Evolutionary conservation across 2,888 invertebrate genomes (phyloP).

Genomic region (Escarpia spicata): DNA sequence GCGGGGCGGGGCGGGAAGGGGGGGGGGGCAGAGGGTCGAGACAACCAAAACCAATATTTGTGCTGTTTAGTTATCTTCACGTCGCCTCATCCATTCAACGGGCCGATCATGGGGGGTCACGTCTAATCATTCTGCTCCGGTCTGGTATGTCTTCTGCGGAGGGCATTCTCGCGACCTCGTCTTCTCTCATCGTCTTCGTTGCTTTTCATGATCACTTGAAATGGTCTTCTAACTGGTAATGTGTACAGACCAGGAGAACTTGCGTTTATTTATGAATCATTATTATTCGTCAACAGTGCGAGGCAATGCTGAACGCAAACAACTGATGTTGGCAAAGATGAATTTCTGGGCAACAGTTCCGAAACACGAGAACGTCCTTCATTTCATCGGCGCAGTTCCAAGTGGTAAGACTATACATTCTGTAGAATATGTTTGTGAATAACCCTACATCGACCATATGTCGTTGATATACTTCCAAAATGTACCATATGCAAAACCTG

Average conservation of each 20-base stretch:
- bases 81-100: too few relatives aligned
- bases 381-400: slow-evolving; percentile 22
- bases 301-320: not conserved
- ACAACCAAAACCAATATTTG: too few relatives aligned
- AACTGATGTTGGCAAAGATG: slow-evolving; percentile 29
- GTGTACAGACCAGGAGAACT: not conserved
- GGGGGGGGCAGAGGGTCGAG: too few relatives aligned
- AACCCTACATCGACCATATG: not conserved
- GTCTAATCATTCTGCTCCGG: too few relatives aligned
- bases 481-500: not conserved
- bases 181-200: too few relatives aligned
- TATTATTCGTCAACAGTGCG: not conserved
- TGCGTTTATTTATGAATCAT: not conserved
- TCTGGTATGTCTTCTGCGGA: too few relatives aligned
- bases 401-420: not conserved
- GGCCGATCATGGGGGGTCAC: too few relatives aligned
- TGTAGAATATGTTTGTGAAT: not conserved
- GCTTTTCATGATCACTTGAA: too few relatives aligned
- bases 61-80: too few relatives aligned
- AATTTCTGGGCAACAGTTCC: slow-evolving; percentile 25
- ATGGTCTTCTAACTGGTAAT: too few relatives aligned
- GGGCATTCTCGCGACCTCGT: too few relatives aligned
- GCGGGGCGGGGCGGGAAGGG: too few relatives aligned
- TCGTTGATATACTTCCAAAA: not conserved
- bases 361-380: slow-evolving; percentile 30